Base-by-base conservation (phyloP, 2,113 vertebrate species). In the Aix galericulata region DNA sequence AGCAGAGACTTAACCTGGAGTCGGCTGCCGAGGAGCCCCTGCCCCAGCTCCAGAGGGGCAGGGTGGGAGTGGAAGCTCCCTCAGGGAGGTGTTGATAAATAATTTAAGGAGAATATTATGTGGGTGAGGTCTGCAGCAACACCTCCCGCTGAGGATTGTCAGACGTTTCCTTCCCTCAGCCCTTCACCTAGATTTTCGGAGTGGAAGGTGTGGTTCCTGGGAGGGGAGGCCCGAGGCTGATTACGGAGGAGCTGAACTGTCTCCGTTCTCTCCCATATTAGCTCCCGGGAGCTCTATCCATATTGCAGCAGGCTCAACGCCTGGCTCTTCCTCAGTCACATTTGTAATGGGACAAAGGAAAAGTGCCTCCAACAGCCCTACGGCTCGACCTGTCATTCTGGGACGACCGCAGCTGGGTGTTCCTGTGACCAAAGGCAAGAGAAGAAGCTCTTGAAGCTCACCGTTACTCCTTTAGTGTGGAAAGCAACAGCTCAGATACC, bases 341-440 rank as follows among this genome's bases (percentile, higher is more conserved):
- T 88, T 60, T 94, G 40, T 16, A 94, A 36, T 29, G 52, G 59
- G 50, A 91, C 42, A 15, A 88, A 44, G 12, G 46, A 18, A 4
- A 48, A 12, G 1, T 5, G 5, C 13, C 2, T 52, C 31, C 89
- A 85, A 38, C 78, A 38, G 73, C 76, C 75, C 22, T 5, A 72
- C 1, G 5, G 60, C 29, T 48, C 73, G 7, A 10, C 79, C 29
- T 76, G 81, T 17, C 36, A 3, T 4, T 84, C 91, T 23, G 95
- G 94, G 68, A 26, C 86, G 69, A 63, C 89, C 15, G 8, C 95
- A 77, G 74, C 87, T 56, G 93, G 22, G 21, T 78, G 46, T 74
- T 97, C 75, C 76, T 62, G 86, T 1, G 14, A 76, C 52, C 86
- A 55, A 27, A 95, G 50, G 44, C 56, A 69, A 32, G 40, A 38